A percentile compares a stretch with the other conserved stretches of the same genome.
Evolutionary conservation across 2,113 vertebrate species (phyloP).

Genomic region (Pavo muticus): DNA sequence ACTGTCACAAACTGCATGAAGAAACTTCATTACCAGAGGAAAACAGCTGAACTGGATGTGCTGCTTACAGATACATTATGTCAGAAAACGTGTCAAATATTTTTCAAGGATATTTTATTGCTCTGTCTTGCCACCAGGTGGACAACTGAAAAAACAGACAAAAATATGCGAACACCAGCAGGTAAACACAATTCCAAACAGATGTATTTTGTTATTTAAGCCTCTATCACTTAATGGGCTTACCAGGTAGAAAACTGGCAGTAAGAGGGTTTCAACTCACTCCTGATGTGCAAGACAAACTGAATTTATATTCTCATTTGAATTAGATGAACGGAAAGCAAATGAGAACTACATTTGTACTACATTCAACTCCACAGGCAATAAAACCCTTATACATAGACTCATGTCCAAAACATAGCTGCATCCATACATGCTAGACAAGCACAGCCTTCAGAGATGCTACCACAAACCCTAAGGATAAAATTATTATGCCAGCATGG

Average conservation of each 20-base stretch:
- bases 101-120: conserved; percentile 9
- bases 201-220: neutral
- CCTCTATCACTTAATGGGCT: neutral
- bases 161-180: neutral
- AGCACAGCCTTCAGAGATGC: neutral
- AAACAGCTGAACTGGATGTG: neutral
- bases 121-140: neutral
- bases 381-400: neutral
- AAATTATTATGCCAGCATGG: neutral
- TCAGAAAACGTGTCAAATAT: neutral
- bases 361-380: neutral
- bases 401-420: neutral
- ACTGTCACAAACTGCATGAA: neutral
- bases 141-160: neutral
- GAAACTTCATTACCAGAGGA: neutral
- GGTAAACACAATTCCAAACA: neutral
- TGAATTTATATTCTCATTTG: neutral
- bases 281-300: neutral
- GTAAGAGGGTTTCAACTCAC: neutral
- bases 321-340: neutral
- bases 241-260: neutral
- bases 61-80: neutral
- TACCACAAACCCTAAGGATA: neutral
- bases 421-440: neutral
- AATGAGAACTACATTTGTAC: neutral